These are phyloP conservation scores for Ia io DNA, from an alignment of 2,113 vertebrate species.

Conservation along the genomic window DNA sequence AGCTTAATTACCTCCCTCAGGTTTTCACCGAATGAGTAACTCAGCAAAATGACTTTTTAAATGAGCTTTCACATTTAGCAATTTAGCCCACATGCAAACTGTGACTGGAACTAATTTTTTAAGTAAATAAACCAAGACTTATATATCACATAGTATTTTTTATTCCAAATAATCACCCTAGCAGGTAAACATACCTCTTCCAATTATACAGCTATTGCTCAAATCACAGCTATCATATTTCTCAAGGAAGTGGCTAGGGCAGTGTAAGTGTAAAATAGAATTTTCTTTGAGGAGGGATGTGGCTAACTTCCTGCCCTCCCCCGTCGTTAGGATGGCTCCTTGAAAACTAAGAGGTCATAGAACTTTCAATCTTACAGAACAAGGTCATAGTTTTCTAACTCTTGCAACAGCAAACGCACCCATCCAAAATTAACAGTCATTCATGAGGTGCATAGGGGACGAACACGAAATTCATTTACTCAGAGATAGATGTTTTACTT, in stretches of 20 bases:
- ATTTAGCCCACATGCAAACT: slow-evolving; percentile 41
- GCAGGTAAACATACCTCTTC: neutral
- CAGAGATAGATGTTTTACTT: neutral
- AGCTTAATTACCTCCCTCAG: slow-evolving; percentile 5
- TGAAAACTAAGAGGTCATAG: neutral
- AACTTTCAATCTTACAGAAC: neutral
- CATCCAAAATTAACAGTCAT: neutral
- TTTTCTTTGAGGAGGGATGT: neutral
- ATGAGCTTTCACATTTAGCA: slow-evolving; percentile 31
- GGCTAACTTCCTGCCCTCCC: neutral
- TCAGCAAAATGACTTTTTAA: slow-evolving; percentile 62
- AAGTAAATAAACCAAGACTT: slow-evolving; percentile 20
- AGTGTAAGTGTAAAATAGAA: neutral
- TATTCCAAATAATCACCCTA: slow-evolving; percentile 11
- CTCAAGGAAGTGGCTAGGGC: neutral
- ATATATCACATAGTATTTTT: slow-evolving; percentile 40
- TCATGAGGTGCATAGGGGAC: neutral
- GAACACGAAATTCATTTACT: neutral
- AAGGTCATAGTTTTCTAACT: neutral
- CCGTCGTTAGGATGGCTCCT: neutral
- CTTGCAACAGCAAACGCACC: neutral
- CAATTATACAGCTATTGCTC: neutral
- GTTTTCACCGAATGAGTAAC: slow-evolving; percentile 44
- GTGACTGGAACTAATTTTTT: neutral
- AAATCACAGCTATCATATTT: neutral